Evolutionary conservation across 2,797 vertebrate genomes (phyloP).

Genomic region (Myotis planiceps): DNA sequence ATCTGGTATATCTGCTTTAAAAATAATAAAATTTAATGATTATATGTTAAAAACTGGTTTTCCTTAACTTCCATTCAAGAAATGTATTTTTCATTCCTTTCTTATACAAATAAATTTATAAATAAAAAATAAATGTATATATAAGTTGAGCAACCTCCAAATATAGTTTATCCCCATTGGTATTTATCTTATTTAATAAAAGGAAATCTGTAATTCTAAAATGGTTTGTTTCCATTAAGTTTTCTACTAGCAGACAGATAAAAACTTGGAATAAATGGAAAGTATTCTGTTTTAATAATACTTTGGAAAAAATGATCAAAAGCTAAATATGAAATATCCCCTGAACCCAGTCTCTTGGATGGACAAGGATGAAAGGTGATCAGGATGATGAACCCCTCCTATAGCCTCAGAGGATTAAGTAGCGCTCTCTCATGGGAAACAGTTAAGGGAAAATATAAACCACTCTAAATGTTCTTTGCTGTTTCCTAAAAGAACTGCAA

Average conservation of each 20-base stretch:
- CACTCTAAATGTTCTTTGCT: not conserved
- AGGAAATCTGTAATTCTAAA: not conserved
- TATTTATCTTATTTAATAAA: constrained; percentile 55
- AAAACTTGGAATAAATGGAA: constrained; percentile 19
- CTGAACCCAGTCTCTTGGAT: not conserved
- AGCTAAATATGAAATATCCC: constrained; percentile 23
- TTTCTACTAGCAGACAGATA: constrained; percentile 18
- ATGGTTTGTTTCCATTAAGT: constrained; percentile 29
- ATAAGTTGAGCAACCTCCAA: constrained; percentile 21
- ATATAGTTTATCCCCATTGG: not conserved
- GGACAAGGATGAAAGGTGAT: not conserved
- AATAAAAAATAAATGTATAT: not conserved
- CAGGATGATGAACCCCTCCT: not conserved
- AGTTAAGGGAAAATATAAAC: constrained; percentile 28
- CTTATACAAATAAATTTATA: constrained; percentile 27
- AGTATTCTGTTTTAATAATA: not conserved
- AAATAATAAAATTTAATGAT: constrained; percentile 76
- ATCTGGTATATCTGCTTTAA: constrained; percentile 86
- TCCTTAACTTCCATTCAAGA: constrained; percentile 67
- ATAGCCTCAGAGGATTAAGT: not conserved
- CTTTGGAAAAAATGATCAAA: not conserved
- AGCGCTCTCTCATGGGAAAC: not conserved
- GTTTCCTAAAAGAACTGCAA: constrained; percentile 49
- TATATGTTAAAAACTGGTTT: constrained; percentile 39
- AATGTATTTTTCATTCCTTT: constrained; percentile 48